A percentile compares a stretch with the other conserved stretches of the same genome.
These are phyloP conservation scores for Sebastes minor DNA, from an alignment of 2,797 vertebrate species.

Conservation along the genomic window DNA sequence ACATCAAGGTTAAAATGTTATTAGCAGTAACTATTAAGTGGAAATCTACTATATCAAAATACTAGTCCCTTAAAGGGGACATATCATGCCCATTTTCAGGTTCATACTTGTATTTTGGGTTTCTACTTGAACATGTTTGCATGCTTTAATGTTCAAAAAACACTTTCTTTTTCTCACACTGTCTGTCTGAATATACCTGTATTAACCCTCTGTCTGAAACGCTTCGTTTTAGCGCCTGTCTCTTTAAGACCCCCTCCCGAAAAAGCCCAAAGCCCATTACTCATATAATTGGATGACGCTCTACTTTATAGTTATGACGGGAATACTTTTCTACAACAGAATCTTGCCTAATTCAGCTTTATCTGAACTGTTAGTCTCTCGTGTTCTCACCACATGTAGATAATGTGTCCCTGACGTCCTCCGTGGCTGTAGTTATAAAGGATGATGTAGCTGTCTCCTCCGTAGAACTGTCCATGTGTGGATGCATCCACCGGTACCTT, in stretches of 20 bases:
- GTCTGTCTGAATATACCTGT: too few species aligned
- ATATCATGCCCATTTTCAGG: too few species aligned
- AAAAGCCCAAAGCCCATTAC: too few species aligned
- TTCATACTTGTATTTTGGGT: too few species aligned
- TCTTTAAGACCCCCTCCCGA: too few species aligned
- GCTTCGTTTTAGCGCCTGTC: accelerated
- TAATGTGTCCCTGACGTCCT: conserved; percentile 92
- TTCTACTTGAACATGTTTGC: too few species aligned
- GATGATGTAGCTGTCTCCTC: conserved; percentile 98
- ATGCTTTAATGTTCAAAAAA: too few species aligned
- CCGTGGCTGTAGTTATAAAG: conserved; percentile 89
- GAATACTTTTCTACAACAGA: neutral
- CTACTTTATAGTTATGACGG: neutral
- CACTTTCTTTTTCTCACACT: accelerated
- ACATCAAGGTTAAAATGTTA: neutral
- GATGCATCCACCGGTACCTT: conserved; percentile 88
- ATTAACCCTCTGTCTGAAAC: too few species aligned
- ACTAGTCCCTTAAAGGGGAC: neutral
- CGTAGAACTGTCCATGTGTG: conserved; percentile 92
- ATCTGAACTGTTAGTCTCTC: neutral
- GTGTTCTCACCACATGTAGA: conserved; percentile 93
- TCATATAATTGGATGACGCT: neutral
- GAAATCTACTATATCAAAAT: neutral
- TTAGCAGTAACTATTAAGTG: neutral
- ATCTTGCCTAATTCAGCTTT: neutral